Base-by-base conservation (phyloP, 2,888 invertebrate species). In the Liopterus haemorrhoidalis region DNA sequence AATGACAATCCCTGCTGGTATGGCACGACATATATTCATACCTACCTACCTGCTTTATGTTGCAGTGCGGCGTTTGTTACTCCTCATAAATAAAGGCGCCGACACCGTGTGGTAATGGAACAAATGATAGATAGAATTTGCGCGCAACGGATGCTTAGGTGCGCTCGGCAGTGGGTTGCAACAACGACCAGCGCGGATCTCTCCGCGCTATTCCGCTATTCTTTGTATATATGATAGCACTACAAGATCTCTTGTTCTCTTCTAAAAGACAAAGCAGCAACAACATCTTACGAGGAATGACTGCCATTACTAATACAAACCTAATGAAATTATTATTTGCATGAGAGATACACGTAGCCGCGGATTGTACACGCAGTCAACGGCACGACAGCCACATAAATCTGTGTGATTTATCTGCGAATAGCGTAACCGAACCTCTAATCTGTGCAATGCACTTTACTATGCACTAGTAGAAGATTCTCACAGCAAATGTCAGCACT, bases 301-400 rank as follows among this genome's bases (percentile, higher is more conserved):
- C 25, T 11, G 25, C n/a, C 12, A 3, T 25, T 25, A 25, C 12
- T 25, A 25, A n/a, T 11, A 25, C n/a, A 25, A 2, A 25, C 25
- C 25, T 11, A 3, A 60, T 59, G 57, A 57, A 58, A 58, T 58
- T 59, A 59, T 59, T 59, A 59, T 59, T 60, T 58, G 56, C 59
- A 57, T 59, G 58, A 56, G 53, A 53, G 54, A 5, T 2, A 25
- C 2, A 28, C 8, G 11, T 11, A 28, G 11, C 8, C n/a, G 28
- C 5, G 28, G n/a, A n/a, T 5, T n/a, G 12, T n/a, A 11, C 6
- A 51, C 54, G 53, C 52, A 55, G 57, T 57, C 57, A 56, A 57
- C 56, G 56, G 55, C 56, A 52, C 52, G 46, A 49, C 52, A 49
- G 45, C 43, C 45, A 39, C 54, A 59, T 60, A 60, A 59, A 60